A percentile compares a stretch with the other conserved stretches of the same genome.
phyloP scores from a whole-genome alignment of 2,797 vertebrate species.

The Pampus argenteus region DNA sequence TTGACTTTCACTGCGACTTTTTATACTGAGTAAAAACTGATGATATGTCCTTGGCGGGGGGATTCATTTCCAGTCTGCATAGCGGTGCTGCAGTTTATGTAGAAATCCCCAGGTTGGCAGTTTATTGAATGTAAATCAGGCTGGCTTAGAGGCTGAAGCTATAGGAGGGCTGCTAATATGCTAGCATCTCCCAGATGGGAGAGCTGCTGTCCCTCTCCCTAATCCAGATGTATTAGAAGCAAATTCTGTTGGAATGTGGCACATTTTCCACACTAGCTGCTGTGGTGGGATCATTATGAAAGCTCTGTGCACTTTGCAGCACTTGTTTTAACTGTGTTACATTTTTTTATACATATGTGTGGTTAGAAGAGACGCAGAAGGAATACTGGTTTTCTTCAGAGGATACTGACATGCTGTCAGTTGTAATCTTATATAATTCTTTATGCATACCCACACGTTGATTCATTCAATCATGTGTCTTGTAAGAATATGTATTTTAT shows the following conservation, averaged over 20 bases:
- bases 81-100: slow-evolving; percentile 51
- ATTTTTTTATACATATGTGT: slow-evolving; percentile 47
- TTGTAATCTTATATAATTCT: slow-evolving; percentile 29
- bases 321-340: slow-evolving; percentile 54
- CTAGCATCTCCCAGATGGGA: slow-evolving; percentile 47
- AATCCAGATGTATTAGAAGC: slow-evolving; percentile 58
- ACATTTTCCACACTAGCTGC: slow-evolving; percentile 52
- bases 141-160: slow-evolving; percentile 62
- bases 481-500: neutral
- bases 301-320: slow-evolving; percentile 56
- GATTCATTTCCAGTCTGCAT: slow-evolving; percentile 45
- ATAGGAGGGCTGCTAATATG: slow-evolving; percentile 67
- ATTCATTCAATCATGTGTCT: slow-evolving; percentile 14
- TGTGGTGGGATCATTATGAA: slow-evolving; percentile 50
- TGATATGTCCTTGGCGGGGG: slow-evolving; percentile 45
- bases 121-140: slow-evolving; percentile 77
- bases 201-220: slow-evolving; percentile 41
- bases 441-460: slow-evolving; percentile 11
- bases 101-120: slow-evolving; percentile 65
- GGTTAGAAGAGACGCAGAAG: slow-evolving; percentile 38
- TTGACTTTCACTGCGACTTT: slow-evolving; percentile 40
- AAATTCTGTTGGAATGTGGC: slow-evolving; percentile 58
- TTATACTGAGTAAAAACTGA: slow-evolving; percentile 37
- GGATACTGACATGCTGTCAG: slow-evolving; percentile 17
- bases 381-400: slow-evolving; percentile 51